Percentiles rank a stretch among this genome's conserved stretches.
Conservation (phyloP, 2,888 invertebrate genomes). For the Melanophora roralis region DNA sequence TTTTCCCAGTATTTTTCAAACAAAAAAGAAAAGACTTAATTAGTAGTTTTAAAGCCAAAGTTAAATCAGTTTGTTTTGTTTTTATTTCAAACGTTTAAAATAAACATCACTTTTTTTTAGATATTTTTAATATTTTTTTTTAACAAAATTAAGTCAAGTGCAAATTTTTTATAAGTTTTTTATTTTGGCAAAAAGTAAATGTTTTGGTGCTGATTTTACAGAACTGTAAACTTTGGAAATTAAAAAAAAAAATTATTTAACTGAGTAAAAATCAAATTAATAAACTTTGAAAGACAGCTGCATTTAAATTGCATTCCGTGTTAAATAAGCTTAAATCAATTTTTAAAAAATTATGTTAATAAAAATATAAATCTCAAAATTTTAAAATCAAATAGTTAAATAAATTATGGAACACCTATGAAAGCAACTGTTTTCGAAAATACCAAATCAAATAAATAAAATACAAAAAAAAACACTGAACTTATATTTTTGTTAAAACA, state of each 20-base stretch:
- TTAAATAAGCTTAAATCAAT: too few relatives aligned
- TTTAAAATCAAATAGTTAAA: too few relatives aligned
- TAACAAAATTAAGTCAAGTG: conserved; percentile 31
- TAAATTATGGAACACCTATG: too few relatives aligned
- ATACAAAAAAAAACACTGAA: background rate
- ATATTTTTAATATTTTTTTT: conserved; percentile 1
- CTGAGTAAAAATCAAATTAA: background rate
- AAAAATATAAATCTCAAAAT: background rate
- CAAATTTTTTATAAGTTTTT: conserved; percentile 40
- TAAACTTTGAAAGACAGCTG: too few relatives aligned
- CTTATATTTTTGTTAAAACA: background rate
- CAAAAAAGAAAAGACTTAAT: conserved; percentile 47
- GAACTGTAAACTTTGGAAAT: background rate
- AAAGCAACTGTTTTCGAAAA: background rate
- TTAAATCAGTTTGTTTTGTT: conserved; percentile 43
- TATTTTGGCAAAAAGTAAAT: background rate
- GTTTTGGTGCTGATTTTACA: conserved; percentile 51
- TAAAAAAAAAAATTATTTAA: background rate
- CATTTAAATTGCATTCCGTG: too few relatives aligned
- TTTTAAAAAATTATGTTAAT: background rate
- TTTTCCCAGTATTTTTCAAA: background rate
- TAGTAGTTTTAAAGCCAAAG: conserved; percentile 54
- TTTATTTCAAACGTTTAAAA: background rate
- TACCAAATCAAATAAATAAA: too few relatives aligned
- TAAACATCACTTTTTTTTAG: background rate